Evolutionary conservation across 2,888 invertebrate species (phyloP), one percentile per base, ranked within the genome.

Genomic region (Sussaba pulchella): DNA sequence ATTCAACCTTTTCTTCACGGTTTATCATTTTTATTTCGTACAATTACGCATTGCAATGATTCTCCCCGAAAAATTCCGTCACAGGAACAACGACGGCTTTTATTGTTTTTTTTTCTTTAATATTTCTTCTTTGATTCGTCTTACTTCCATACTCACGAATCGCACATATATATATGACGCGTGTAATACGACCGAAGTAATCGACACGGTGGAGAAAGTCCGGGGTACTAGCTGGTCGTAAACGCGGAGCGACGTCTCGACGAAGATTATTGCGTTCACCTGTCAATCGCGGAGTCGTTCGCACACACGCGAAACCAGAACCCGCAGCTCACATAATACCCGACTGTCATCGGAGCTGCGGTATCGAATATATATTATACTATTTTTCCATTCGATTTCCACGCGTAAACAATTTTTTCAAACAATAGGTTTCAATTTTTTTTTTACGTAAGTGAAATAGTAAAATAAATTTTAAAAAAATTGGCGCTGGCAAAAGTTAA

Each of bases 191-290:
- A 14, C 31, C 54, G 5, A 24, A 24, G 69, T 69, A 14, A 69
- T 54, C 39, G 36, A 41, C 54, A 54, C 69, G 54, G 72, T 50
- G 78, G 84, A 81, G 83, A 83, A 84, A 84, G 83, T 83, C 36
- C 31, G 14, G 14, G 57, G 71, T 72, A 73, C 76, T n/a, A n/a
- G 75, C 64, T 82, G 82, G 78, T 81, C 83, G 83, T 31, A 84
- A 83, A 83, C 78, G 66, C 66, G 43, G 45, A 57, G 36, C 63
- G 61, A 63, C 63, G 73, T 67, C 73, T 71, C 43, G 63, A 70
- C 52, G 66, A 57, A 78, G 78, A 78, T 80, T 80, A 82, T 84
- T 84, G 74, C 82, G 72, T 82, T 83, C 81, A 78, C 80, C 73
- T 78, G 81, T 82, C 82, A 80, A 83, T 80, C 73, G 57, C 14